phyloP scores from a whole-genome alignment of 2,888 invertebrate species.

The Drosophila helvetica region DNA sequence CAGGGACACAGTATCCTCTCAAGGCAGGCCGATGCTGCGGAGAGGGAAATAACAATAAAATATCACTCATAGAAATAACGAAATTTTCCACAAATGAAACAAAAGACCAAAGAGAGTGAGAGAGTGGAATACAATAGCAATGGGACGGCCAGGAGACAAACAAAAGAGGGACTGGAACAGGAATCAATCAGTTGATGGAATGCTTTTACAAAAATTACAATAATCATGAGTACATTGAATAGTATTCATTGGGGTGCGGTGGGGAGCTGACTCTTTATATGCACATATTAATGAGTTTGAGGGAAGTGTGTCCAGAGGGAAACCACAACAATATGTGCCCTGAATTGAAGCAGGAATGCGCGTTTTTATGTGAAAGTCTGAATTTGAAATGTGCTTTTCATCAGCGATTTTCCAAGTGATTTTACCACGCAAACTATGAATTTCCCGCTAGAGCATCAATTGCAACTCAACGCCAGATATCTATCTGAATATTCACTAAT shows the following conservation, averaged over 20 bases:
- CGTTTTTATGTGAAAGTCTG: background rate
- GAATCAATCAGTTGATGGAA: constrained; percentile 71
- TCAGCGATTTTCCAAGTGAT: background rate
- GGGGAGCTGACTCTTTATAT: background rate
- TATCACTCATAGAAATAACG: constrained; percentile 31
- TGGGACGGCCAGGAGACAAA: constrained; percentile 12
- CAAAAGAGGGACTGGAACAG: constrained; percentile 15
- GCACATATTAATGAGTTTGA: constrained; percentile 33
- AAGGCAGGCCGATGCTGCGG: background rate
- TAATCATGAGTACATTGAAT: constrained; percentile 40
- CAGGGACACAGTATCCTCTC: constrained; percentile 6
- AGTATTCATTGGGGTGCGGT: background rate
- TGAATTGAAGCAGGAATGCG: background rate
- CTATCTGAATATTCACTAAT: constrained; percentile 2
- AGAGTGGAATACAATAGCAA: constrained; percentile 16
- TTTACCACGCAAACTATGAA: background rate
- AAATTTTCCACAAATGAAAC: constrained; percentile 7
- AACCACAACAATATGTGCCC: constrained; percentile 2
- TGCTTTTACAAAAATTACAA: constrained; percentile 65
- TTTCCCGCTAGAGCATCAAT: background rate
- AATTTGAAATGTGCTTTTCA: constrained; percentile 1
- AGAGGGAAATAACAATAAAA: constrained; percentile 36
- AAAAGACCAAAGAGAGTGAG: constrained; percentile 11
- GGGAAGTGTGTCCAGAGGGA: constrained; percentile 1
- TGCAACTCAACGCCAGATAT: background rate